These are phyloP conservation scores for Regulus satrapa DNA, from an alignment of 2,113 vertebrate genomes.

Conservation along the genomic window DNA sequence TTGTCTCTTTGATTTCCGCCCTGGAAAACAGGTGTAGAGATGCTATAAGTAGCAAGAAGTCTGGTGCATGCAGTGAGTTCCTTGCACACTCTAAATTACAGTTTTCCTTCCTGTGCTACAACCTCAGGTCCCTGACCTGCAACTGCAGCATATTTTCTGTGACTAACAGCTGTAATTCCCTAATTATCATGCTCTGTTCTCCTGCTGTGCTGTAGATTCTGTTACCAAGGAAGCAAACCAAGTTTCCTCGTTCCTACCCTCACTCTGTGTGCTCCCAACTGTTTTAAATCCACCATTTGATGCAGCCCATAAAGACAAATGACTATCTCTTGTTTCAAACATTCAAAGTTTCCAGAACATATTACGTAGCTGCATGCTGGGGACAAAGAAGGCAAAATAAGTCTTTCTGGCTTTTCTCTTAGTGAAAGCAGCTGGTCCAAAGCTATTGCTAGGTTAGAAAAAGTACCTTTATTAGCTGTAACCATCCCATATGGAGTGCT, in stretches of 20 bases:
- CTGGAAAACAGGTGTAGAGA: constrained; percentile 65
- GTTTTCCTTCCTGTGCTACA: constrained; percentile 75
- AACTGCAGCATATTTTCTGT: constrained; percentile 71
- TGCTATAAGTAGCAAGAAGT: constrained; percentile 45
- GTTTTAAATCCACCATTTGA: constrained; percentile 51
- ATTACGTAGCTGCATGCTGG: neutral
- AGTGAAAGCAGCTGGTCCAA: neutral
- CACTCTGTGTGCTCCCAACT: constrained; percentile 27
- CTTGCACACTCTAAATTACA: constrained; percentile 77
- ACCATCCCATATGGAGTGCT: neutral
- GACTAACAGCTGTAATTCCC: constrained; percentile 76
- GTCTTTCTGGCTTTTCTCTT: neutral
- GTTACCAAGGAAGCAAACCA: constrained; percentile 70
- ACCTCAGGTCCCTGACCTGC: constrained; percentile 73
- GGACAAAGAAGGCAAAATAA: neutral
- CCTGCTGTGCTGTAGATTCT: constrained; percentile 73
- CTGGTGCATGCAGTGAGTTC: constrained; percentile 25
- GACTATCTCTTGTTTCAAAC: neutral
- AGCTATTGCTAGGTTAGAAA: neutral
- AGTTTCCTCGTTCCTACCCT: constrained; percentile 10
- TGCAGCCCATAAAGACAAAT: constrained; percentile 56
- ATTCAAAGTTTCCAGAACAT: neutral
- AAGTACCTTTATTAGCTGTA: neutral
- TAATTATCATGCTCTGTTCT: constrained; percentile 77
- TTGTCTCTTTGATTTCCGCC: constrained; percentile 52